Evolutionary conservation across 2,113 vertebrate species (phyloP).

Genomic region (Sula dactylatra): DNA sequence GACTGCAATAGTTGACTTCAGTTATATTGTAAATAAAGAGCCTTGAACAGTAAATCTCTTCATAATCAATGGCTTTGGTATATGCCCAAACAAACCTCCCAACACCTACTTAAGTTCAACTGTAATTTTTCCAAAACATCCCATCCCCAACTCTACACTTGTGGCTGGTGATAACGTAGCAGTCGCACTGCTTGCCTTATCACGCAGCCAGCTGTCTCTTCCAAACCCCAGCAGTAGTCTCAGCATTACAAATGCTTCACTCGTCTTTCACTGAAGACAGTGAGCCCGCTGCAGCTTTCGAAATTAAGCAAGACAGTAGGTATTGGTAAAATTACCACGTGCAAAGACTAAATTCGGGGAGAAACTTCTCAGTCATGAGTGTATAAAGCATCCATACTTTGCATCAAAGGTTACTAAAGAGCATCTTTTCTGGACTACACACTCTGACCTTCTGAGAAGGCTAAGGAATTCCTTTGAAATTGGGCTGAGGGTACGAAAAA

Average conservation of each 20-base stretch:
- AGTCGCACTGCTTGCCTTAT: not conserved
- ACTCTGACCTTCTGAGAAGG: not conserved
- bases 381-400: not conserved
- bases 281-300: not conserved
- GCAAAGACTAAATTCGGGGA: not conserved
- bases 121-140: not conserved
- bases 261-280: not conserved
- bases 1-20: conserved; percentile 42
- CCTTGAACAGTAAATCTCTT: conserved; percentile 47
- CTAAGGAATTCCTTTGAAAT: not conserved
- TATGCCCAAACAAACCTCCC: not conserved
- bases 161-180: accelerated
- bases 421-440: not conserved
- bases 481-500: not conserved
- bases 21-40: conserved; percentile 53
- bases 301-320: not conserved
- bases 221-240: not conserved
- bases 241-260: not conserved
- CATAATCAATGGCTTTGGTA: conserved; percentile 50
- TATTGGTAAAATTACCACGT: not conserved
- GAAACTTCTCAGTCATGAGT: not conserved
- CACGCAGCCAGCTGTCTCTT: not conserved
- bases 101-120: not conserved
- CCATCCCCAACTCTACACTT: not conserved
- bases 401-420: not conserved